Percentiles rank a stretch among this genome's conserved stretches.
Evolutionary conservation across 2,113 vertebrate species (phyloP).

Genomic region (Leucoraja erinaceus): DNA sequence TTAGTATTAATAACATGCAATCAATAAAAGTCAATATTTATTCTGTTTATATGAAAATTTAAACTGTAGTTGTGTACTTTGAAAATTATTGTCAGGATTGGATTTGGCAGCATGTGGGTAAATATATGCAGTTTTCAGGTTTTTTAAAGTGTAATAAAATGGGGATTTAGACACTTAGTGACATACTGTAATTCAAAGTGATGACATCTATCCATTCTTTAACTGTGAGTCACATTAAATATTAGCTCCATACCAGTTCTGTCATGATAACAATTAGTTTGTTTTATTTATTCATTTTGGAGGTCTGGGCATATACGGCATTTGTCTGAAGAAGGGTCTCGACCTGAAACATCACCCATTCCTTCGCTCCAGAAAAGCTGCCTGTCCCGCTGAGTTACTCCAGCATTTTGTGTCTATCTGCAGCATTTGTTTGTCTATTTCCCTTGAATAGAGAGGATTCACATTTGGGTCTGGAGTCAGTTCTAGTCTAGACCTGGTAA

Average conservation of each 20-base stretch:
- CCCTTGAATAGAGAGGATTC: too few species aligned
- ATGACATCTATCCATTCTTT: constrained; percentile 37
- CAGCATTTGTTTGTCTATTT: too few species aligned
- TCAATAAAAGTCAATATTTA: constrained; percentile 4
- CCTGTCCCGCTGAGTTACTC: too few species aligned
- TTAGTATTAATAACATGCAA: neutral
- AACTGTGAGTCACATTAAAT: constrained; percentile 38
- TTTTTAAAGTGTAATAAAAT: neutral
- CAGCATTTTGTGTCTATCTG: too few species aligned
- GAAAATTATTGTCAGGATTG: neutral
- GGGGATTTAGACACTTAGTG: neutral
- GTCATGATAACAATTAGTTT: constrained; percentile 21
- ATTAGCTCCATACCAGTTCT: constrained; percentile 36
- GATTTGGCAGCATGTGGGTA: neutral
- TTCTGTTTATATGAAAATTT: constrained; percentile 4
- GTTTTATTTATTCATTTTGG: too few species aligned
- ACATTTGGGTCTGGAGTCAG: too few species aligned
- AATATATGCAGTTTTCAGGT: constrained; percentile 3
- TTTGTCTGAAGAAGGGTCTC: too few species aligned
- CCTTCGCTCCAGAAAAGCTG: too few species aligned
- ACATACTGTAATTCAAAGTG: constrained; percentile 36
- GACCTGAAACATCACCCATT: too few species aligned
- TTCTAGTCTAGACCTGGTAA: too few species aligned
- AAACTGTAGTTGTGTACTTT: neutral
- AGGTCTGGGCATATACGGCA: too few species aligned